phyloP scores from a whole-genome alignment of 2,888 invertebrate genomes.

The Campoletis raptor region DNA sequence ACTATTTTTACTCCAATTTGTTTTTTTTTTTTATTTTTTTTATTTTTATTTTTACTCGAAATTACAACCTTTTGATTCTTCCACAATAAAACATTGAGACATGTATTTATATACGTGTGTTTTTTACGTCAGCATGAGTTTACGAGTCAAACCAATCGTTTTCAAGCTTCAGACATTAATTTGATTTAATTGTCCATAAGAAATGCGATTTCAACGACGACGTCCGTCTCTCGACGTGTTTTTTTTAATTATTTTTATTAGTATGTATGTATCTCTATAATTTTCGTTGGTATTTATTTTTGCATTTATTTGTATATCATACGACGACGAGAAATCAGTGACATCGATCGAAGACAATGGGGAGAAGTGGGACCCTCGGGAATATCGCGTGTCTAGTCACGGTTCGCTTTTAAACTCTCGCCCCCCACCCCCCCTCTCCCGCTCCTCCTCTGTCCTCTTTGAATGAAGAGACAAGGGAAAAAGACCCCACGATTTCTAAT shows the following conservation, averaged over 20 bases:
- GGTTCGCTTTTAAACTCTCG: conserved; percentile 7
- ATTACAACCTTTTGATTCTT: neutral
- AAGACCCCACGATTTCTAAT: conserved; percentile 19
- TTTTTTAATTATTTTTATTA: neutral
- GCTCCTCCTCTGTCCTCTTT: neutral
- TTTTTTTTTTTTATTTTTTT: neutral
- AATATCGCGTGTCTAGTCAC: conserved; percentile 49
- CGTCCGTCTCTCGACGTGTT: neutral
- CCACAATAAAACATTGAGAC: neutral
- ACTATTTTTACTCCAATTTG: neutral
- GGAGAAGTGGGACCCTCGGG: conserved; percentile 20
- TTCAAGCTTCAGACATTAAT: conserved; percentile 55
- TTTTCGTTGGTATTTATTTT: neutral
- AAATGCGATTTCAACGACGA: conserved; percentile 43
- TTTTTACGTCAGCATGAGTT: conserved; percentile 28
- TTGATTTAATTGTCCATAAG: conserved; percentile 64
- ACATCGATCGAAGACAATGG: conserved; percentile 60
- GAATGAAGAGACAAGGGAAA: neutral
- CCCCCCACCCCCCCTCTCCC: neutral
- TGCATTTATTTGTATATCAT: conserved; percentile 6
- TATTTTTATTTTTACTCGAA: too few species aligned
- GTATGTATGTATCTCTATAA: neutral
- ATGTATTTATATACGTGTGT: neutral
- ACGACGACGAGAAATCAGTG: conserved; percentile 40
- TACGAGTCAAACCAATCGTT: conserved; percentile 40